Base-by-base conservation (phyloP, 2,888 invertebrate genomes). In the Lordiphosa fenestrarum region DNA sequence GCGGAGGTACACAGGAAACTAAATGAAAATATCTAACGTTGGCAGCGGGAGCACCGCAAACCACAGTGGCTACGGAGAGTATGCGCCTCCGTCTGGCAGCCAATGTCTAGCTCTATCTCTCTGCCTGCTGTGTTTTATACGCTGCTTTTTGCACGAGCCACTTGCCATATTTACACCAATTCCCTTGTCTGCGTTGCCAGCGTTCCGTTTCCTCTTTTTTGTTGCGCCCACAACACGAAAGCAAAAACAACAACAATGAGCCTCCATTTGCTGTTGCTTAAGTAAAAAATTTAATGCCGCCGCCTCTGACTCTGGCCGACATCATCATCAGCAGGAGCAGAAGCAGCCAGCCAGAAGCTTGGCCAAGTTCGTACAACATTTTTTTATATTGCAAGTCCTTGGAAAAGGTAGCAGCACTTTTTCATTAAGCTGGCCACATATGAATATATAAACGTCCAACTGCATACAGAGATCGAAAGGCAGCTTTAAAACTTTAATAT, bases 151-250 rank as follows among this genome's bases (percentile, higher is more conserved):
- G 23, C 13, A 6, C 53, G 65, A 74, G 72, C 76, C 65, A 77
- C 77, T 77, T 77, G 77, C 78, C 76, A 77, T 81, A 77, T 77
- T 72, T 77, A 77, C 74, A 81, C 77, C 77, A 74, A 77, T 77
- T 81, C 76, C 77, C 77, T 71, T 69, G 74, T 73, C 76, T 66
- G 71, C 58, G 44, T 42, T 40, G 56, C 70, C 62, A 73, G 55
- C 60, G 73, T 57, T 73, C 68, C 66, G 56, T 42, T 44, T 50
- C 38, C 64, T 38, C 52, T 49, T 55, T 39, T 40, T 47, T 42
- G 46, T 21, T 12, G 35, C 41, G 56, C 63, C 50, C 39, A 50
- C 54, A 66, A 56, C 50, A 66, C 59, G 54, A 66, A 63, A 63
- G 67, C 15, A 69, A 54, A 60, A 68, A 55, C 56, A 71, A 57